A percentile compares a stretch with the other conserved stretches of the same genome.
These are phyloP conservation scores for Natator depressus DNA, from an alignment of 2,113 vertebrate species.

Conservation along the genomic window DNA sequence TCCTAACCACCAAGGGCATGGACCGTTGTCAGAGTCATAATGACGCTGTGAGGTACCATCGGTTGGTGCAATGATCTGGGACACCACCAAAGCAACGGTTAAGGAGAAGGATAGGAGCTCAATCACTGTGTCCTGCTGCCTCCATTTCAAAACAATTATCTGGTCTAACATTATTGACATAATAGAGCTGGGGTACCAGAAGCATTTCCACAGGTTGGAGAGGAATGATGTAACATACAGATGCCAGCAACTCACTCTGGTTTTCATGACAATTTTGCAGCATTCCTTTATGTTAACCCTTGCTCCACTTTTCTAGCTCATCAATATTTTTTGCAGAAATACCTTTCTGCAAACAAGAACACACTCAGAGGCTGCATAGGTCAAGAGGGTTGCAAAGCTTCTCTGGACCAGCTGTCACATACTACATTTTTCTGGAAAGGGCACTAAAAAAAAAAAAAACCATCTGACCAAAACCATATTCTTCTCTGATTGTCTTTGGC, in stretches of 20 bases:
- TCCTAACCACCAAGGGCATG: no score
- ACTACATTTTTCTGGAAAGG: slow-evolving; percentile 9
- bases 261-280: neutral
- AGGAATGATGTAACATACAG: neutral
- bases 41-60: no score
- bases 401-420: neutral
- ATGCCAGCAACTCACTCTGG: neutral
- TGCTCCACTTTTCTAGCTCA: neutral
- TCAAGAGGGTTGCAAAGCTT: neutral
- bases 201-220: neutral
- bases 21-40: no score
- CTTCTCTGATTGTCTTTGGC: slow-evolving; percentile 13
- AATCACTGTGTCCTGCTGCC: no score
- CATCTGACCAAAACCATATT: neutral
- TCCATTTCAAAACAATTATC: no score
- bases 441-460: slow-evolving; percentile 28
- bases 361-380: neutral
- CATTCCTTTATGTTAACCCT: neutral
- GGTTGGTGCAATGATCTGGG: no score
- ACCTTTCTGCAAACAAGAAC: neutral
- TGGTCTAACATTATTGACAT: no score
- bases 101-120: no score
- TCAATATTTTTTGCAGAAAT: neutral
- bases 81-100: no score
- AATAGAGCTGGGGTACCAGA: no score